Evolutionary conservation across 2,113 vertebrate species (phyloP).

Genomic region (Pygoscelis adeliae): DNA sequence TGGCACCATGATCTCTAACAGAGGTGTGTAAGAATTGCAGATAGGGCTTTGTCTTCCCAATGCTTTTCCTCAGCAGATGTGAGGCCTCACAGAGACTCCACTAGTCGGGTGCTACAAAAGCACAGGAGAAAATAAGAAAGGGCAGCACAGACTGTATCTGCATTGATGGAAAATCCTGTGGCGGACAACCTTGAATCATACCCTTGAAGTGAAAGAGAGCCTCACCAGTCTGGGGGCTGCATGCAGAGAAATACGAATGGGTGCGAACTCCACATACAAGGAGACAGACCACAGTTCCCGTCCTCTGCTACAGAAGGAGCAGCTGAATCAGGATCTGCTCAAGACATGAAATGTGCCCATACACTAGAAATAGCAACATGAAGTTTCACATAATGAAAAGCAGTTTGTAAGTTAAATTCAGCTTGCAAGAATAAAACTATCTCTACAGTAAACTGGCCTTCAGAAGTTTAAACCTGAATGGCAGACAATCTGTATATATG

Average conservation of each 20-base stretch:
- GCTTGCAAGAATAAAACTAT: neutral
- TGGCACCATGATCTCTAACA: neutral
- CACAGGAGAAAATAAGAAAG: neutral
- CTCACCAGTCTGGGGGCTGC: neutral
- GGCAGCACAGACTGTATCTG: neutral
- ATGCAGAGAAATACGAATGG: neutral
- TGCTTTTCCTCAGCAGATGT: neutral
- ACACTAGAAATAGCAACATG: neutral
- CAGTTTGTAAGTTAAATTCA: neutral
- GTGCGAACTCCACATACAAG: neutral
- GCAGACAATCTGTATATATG: neutral
- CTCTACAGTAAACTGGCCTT: neutral
- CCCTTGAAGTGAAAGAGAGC: neutral
- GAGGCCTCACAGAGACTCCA: neutral
- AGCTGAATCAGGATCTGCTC: neutral
- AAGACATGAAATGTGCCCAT: neutral
- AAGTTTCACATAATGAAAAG: neutral
- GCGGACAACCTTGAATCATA: rapidly evolving
- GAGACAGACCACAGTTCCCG: neutral
- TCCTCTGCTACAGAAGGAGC: neutral
- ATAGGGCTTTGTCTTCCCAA: neutral
- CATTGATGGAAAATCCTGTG: neutral
- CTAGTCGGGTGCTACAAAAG: neutral
- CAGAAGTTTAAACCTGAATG: neutral
- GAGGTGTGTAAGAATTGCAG: neutral